Evolutionary conservation across 2,113 vertebrate species (phyloP).

Genomic region (Elaphurus davidianus): DNA sequence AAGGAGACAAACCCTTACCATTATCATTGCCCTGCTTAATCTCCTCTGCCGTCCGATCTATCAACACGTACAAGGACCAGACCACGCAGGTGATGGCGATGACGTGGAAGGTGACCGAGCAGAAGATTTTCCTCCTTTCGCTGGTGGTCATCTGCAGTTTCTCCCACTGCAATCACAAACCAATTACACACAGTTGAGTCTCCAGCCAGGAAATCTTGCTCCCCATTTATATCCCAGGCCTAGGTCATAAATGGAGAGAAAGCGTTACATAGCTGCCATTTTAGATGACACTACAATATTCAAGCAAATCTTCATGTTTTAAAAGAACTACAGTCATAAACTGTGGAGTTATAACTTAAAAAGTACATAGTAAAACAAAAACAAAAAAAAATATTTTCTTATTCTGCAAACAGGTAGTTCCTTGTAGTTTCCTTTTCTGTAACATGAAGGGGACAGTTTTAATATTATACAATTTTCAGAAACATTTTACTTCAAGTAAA

Average conservation of each 20-base stretch:
- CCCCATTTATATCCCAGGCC: not conserved
- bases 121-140: constrained; percentile 95
- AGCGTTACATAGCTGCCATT: not conserved
- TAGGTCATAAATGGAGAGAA: not conserved
- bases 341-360: not conserved
- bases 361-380: not conserved
- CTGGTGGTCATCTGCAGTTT: constrained; percentile 94
- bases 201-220: not conserved
- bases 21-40: constrained; percentile 93
- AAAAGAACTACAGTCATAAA: not conserved
- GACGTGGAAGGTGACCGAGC: constrained; percentile 94
- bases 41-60: constrained; percentile 92
- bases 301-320: not conserved
- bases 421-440: not conserved
- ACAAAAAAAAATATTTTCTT: not conserved
- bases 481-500: not conserved
- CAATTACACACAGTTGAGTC: not conserved
- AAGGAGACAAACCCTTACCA: constrained; percentile 78
- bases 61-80: constrained; percentile 93
- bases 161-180: constrained; percentile 90
- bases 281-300: not conserved
- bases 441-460: not conserved
- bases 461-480: not conserved
- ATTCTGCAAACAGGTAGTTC: not conserved
- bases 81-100: constrained; percentile 93